Evolutionary conservation across 2,888 invertebrate species (phyloP).

Genomic region (Caenorhabditis auriculariae): DNA sequence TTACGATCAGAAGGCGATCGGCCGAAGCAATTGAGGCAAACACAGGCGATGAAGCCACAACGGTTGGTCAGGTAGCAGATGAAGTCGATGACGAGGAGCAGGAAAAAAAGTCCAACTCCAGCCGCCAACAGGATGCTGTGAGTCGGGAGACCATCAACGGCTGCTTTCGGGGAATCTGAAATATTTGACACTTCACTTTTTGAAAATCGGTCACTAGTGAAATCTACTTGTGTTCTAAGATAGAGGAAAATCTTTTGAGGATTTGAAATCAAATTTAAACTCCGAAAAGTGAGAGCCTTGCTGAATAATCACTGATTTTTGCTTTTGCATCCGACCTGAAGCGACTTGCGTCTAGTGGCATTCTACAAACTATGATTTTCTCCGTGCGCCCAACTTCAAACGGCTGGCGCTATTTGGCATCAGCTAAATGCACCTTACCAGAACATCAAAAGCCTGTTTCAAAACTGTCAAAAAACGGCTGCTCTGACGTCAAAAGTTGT

Average conservation of each 20-base stretch:
- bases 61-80: conserved; percentile 76
- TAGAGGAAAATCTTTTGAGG: too few relatives aligned
- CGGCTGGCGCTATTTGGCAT: too few relatives aligned
- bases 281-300: too few relatives aligned
- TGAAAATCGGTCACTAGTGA: not conserved
- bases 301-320: too few relatives aligned
- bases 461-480: too few relatives aligned
- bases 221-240: not conserved
- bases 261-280: too few relatives aligned
- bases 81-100: conserved; percentile 77
- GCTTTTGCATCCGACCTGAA: too few relatives aligned
- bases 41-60: conserved; percentile 67
- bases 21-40: conserved; percentile 55
- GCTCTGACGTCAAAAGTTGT: not conserved
- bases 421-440: too few relatives aligned
- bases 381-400: too few relatives aligned
- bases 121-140: conserved; percentile 3
- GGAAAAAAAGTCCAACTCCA: conserved; percentile 71
- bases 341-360: too few relatives aligned
- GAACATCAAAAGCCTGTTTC: too few relatives aligned
- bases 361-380: too few relatives aligned
- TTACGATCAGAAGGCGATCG: conserved; percentile 19
- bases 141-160: conserved; percentile 4
- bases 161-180: conserved; percentile 16
- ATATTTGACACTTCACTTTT: not conserved